These are phyloP conservation scores for Spermophilus dauricus DNA, from an alignment of 2,113 vertebrate genomes.

Conservation along the genomic window DNA sequence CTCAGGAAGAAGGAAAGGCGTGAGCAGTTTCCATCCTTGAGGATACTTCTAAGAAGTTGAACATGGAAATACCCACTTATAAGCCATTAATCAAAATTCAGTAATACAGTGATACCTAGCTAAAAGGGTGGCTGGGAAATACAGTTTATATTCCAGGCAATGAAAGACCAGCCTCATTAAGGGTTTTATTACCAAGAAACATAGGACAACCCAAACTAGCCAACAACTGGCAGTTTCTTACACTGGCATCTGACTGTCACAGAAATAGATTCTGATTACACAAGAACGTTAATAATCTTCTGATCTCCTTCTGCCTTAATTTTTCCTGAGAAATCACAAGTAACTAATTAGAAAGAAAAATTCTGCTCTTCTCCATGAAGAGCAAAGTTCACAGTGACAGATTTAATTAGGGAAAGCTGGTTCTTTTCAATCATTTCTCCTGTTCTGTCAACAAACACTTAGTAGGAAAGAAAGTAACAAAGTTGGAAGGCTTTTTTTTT, in stretches of 20 bases:
- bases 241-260: background rate
- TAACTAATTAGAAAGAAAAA: slow-evolving; percentile 51
- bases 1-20: background rate
- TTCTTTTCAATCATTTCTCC: slow-evolving; percentile 12
- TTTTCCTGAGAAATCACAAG: slow-evolving; percentile 44
- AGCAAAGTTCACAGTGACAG: slow-evolving; percentile 23
- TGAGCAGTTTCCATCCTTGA: background rate
- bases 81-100: background rate
- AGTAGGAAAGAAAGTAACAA: background rate
- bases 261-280: slow-evolving; percentile 8
- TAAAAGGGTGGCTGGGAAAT: background rate
- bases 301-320: background rate
- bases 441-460: background rate
- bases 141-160: background rate
- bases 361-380: background rate
- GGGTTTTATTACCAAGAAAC: background rate
- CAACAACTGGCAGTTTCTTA: background rate
- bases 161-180: background rate
- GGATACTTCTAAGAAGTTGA: background rate
- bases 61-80: background rate
- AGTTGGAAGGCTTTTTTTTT: background rate
- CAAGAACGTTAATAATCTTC: slow-evolving; percentile 2
- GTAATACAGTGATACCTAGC: background rate
- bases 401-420: slow-evolving; percentile 12
- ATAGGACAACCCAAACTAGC: background rate